Evolutionary conservation across 2,113 vertebrate species (phyloP).

Genomic region (Stomatorhinus ivindoensis): DNA sequence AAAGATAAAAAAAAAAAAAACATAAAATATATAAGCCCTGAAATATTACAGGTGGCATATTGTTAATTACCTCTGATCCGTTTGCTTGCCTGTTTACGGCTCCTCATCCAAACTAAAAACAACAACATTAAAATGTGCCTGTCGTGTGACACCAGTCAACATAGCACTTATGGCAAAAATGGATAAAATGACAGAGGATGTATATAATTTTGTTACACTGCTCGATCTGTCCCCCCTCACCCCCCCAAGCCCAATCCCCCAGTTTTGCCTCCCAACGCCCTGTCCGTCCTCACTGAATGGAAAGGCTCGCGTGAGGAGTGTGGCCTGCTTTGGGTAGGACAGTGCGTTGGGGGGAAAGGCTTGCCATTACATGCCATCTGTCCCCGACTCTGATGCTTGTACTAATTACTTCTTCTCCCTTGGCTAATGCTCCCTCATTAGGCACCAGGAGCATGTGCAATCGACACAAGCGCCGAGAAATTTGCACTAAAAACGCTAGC

Average conservation of each 20-base stretch:
- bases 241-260: not conserved
- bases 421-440: slow-evolving; percentile 73
- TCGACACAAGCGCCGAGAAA: slow-evolving; percentile 65
- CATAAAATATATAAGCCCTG: not conserved
- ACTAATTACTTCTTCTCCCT: slow-evolving; percentile 69
- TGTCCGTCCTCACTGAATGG: slow-evolving; percentile 30
- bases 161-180: not conserved
- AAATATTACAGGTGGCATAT: not conserved
- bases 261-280: not conserved
- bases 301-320: slow-evolving; percentile 35
- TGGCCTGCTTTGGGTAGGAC: slow-evolving; percentile 43
- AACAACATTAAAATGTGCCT: not conserved
- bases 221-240: not conserved
- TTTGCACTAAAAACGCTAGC: slow-evolving; percentile 65
- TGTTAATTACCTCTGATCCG: not conserved
- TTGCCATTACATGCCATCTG: slow-evolving; percentile 73
- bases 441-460: slow-evolving; percentile 69
- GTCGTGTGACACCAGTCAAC: not conserved
- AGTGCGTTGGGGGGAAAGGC: slow-evolving; percentile 52
- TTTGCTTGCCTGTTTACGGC: not conserved
- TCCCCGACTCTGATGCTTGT: slow-evolving; percentile 66
- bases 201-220: not conserved
- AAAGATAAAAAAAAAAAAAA: not conserved
- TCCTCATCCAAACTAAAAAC: not conserved
- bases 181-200: not conserved